These are phyloP conservation scores for Tachysurus vachellii DNA, from an alignment of 2,113 vertebrate genomes.

Conservation along the genomic window DNA sequence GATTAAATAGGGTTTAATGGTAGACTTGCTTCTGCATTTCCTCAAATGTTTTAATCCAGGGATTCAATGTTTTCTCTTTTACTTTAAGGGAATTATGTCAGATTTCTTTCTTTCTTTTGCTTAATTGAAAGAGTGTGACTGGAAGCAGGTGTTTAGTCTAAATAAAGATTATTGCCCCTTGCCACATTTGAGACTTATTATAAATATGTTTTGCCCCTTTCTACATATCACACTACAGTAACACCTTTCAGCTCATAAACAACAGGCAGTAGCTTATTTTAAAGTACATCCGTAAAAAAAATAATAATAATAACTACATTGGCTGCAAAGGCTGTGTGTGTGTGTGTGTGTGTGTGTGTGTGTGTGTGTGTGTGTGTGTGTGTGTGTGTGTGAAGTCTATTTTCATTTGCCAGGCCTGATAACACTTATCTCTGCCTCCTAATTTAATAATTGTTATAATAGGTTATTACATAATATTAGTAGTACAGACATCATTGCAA, in stretches of 20 bases:
- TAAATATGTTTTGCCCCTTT: neutral
- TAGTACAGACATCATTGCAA: neutral
- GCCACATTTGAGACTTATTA: slow-evolving; percentile 1
- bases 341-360: too few species aligned
- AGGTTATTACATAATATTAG: neutral
- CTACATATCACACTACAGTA: neutral
- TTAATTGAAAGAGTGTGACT: slow-evolving; percentile 40
- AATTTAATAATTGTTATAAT: neutral
- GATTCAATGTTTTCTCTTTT: slow-evolving; percentile 30
- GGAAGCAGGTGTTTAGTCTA: slow-evolving; percentile 41
- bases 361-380: too few species aligned
- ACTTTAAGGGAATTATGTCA: slow-evolving; percentile 47
- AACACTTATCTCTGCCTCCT: neutral
- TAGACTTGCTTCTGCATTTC: slow-evolving; percentile 49
- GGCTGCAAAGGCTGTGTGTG: too few species aligned
- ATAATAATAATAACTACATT: neutral
- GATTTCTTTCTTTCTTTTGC: slow-evolving; percentile 45
- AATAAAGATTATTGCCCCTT: slow-evolving; percentile 1
- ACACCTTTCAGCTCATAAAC: slow-evolving; percentile 5
- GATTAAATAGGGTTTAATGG: slow-evolving; percentile 52
- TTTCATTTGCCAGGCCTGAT: neutral
- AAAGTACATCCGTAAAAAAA: neutral
- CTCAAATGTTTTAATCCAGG: slow-evolving; percentile 50
- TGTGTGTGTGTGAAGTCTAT: neutral
- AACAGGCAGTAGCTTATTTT: slow-evolving; percentile 11